phyloP scores from a whole-genome alignment of 2,113 vertebrate species.

The Nanorana parkeri region DNA sequence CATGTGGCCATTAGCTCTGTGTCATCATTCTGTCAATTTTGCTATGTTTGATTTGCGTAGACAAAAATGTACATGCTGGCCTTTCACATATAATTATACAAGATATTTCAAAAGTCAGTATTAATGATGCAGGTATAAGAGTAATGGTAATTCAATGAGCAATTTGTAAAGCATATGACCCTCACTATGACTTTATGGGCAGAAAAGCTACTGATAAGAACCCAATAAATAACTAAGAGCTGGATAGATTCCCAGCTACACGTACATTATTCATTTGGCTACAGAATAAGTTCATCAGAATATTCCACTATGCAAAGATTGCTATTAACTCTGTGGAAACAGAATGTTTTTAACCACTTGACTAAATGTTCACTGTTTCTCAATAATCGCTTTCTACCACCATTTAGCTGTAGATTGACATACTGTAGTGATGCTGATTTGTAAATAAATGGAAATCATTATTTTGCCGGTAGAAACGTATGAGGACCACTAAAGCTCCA shows the following conservation, averaged over 20 bases:
- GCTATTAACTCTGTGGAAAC: constrained; percentile 9
- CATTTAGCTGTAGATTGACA: no score
- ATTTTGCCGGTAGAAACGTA: no score
- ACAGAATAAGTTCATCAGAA: background rate
- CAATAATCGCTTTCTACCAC: no score
- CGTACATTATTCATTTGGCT: constrained; percentile 14
- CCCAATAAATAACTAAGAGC: constrained; percentile 35
- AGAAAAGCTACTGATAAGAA: constrained; percentile 17
- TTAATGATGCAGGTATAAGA: constrained; percentile 18
- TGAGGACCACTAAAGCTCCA: no score
- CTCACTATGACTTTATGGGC: constrained; percentile 15
- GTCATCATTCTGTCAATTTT: background rate
- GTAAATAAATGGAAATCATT: no score
- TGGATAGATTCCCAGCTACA: constrained; percentile 38
- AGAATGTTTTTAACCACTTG: background rate
- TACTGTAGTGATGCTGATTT: no score
- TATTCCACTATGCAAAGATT: background rate
- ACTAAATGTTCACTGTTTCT: constrained; percentile 4
- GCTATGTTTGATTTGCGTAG: background rate
- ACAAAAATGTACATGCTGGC: constrained; percentile 5
- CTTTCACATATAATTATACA: constrained; percentile 29
- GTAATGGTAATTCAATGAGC: constrained; percentile 38
- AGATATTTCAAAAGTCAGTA: constrained; percentile 27
- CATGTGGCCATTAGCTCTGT: background rate
- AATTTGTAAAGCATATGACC: constrained; percentile 25